Percentiles rank a stretch among this genome's conserved stretches.
These are phyloP conservation scores for Achroia grisella DNA, from an alignment of 1,140 invertebrate species.

Conservation along the genomic window DNA sequence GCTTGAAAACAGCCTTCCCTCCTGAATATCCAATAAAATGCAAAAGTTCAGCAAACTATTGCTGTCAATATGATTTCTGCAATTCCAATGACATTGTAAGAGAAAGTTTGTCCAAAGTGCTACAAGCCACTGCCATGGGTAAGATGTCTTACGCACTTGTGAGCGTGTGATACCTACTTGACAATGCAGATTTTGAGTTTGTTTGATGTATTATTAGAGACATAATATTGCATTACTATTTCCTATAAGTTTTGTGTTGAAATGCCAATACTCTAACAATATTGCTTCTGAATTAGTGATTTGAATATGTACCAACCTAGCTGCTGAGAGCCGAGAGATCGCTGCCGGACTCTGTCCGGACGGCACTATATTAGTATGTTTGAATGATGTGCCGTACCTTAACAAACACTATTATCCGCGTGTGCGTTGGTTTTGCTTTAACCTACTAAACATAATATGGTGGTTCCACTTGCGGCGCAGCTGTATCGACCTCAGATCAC, in stretches of 20 bases:
- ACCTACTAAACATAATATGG: conserved; percentile 68
- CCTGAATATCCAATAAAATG: conserved; percentile 52
- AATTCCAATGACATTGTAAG: conserved; percentile 51
- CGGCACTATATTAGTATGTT: conserved; percentile 42
- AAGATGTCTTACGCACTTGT: conserved; percentile 55
- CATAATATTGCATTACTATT: conserved; percentile 61
- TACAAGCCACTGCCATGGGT: conserved; percentile 46
- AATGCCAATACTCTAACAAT: conserved; percentile 66
- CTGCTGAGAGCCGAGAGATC: conserved; percentile 19
- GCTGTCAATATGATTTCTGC: conserved; percentile 62
- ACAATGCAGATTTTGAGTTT: conserved; percentile 60
- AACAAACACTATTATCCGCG: conserved; percentile 65
- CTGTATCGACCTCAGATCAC: conserved; percentile 61
- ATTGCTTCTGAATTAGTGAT: conserved; percentile 58
- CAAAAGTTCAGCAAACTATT: conserved; percentile 49
- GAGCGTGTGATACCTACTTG: conserved; percentile 51
- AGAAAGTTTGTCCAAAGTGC: conserved; percentile 41
- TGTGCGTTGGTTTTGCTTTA: conserved; percentile 70
- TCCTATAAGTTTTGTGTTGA: conserved; percentile 67
- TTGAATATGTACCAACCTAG: conserved; percentile 66
- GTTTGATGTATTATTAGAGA: conserved; percentile 65
- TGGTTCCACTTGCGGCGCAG: conserved; percentile 67
- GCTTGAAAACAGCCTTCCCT: conserved; percentile 45
- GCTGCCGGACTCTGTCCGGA: conserved; percentile 15
- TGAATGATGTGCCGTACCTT: conserved; percentile 63